A percentile compares a stretch with the other conserved stretches of the same genome.
These are phyloP conservation scores for Trachelus iudaicus DNA, from an alignment of 2,888 invertebrate species.

Conservation along the genomic window DNA sequence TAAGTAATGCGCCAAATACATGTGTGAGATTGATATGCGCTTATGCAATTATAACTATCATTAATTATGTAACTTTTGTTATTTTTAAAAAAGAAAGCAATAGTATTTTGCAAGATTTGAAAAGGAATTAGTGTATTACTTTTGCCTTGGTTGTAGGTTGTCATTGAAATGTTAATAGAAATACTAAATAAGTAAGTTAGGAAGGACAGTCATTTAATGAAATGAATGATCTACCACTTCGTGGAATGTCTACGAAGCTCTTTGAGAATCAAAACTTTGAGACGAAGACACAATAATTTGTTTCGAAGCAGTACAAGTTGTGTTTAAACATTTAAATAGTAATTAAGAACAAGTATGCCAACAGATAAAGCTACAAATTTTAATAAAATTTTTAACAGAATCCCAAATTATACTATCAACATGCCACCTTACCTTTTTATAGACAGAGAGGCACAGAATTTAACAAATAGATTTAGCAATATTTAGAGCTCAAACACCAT, in stretches of 20 bases:
- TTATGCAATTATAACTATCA: not conserved
- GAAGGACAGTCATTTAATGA: not conserved
- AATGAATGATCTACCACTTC: not conserved
- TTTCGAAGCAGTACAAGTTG: not conserved
- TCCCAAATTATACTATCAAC: slow-evolving; percentile 19
- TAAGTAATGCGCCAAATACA: not conserved
- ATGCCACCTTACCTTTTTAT: slow-evolving; percentile 35
- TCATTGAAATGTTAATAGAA: not conserved
- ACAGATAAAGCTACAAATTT: not conserved
- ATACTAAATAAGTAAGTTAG: not conserved
- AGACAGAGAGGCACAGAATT: slow-evolving; percentile 15
- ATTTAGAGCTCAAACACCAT: not conserved
- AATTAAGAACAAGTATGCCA: not conserved
- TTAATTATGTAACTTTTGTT: not conserved
- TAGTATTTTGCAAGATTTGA: not conserved
- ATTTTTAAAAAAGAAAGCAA: not conserved
- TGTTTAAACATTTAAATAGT: not conserved
- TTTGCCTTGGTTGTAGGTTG: not conserved
- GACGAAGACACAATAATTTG: not conserved
- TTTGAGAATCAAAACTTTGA: not conserved
- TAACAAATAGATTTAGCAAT: not conserved
- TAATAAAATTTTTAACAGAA: not conserved
- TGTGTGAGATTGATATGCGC: not conserved
- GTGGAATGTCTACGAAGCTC: not conserved
- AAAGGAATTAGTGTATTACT: not conserved